phyloP scores from a whole-genome alignment of 2,888 invertebrate genomes.

The Sarcophaga caerulescens region DNA sequence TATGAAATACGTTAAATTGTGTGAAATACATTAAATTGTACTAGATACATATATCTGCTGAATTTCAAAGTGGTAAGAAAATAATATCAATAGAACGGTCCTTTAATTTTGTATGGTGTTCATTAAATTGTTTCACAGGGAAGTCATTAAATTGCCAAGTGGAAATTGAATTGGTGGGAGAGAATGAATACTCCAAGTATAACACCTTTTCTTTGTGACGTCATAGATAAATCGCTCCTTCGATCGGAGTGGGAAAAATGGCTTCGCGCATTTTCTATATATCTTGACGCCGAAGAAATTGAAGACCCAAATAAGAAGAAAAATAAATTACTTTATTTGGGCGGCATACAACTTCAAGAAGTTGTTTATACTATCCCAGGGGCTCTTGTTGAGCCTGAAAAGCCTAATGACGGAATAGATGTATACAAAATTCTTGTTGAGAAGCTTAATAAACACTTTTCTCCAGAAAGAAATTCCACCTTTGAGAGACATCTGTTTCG shows the following conservation, averaged over 20 bases:
- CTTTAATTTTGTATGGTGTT: no score
- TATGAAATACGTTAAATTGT: no score
- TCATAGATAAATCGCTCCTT: neutral
- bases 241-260: neutral
- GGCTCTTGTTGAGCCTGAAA: slow-evolving; percentile 6
- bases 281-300: slow-evolving; percentile 52
- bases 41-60: no score
- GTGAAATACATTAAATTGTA: no score
- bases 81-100: no score
- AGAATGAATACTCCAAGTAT: no score
- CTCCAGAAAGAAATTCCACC: slow-evolving; percentile 69
- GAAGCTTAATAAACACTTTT: slow-evolving; percentile 35
- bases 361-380: slow-evolving; percentile 26
- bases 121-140: neutral
- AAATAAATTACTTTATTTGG: slow-evolving; percentile 57
- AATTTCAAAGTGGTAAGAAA: no score
- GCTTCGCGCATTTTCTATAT: neutral
- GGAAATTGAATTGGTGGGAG: no score
- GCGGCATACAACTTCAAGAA: no score
- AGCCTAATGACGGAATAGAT: slow-evolving; percentile 23
- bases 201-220: neutral
- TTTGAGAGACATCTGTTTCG: no score
- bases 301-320: slow-evolving; percentile 45
- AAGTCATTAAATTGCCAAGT: neutral
- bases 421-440: slow-evolving; percentile 21